phyloP scores from a whole-genome alignment of 2,888 invertebrate genomes.

The Drosophila anomelani region DNA sequence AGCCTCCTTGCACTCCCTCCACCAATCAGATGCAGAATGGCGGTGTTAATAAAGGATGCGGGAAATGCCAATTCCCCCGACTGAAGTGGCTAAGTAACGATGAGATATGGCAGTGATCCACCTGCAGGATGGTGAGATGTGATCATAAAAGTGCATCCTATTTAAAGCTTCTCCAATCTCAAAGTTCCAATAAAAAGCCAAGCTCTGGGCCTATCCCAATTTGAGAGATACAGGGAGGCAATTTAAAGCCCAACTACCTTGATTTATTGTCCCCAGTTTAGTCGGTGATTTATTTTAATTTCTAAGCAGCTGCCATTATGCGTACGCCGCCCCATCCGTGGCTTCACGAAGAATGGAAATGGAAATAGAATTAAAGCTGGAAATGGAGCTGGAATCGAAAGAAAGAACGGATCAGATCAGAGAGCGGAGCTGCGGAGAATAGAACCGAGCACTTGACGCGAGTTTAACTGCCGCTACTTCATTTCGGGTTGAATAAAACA shows the following conservation, averaged over 20 bases:
- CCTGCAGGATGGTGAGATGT: neutral
- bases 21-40: constrained; percentile 40
- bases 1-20: too few relatives aligned
- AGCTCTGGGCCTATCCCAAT: constrained; percentile 29
- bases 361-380: constrained; percentile 9
- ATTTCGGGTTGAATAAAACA: constrained; percentile 69
- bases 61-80: constrained; percentile 65
- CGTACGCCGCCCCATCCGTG: constrained; percentile 23
- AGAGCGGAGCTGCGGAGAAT: constrained; percentile 27
- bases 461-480: constrained; percentile 64
- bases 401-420: constrained; percentile 24
- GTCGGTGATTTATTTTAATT: constrained; percentile 63
- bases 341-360: constrained; percentile 9
- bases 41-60: constrained; percentile 61
- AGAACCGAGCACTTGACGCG: constrained; percentile 53
- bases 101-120: constrained; percentile 1
- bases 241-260: constrained; percentile 5
- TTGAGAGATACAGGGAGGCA: neutral
- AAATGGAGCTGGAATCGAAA: constrained; percentile 23
- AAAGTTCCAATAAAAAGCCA: constrained; percentile 3
- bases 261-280: constrained; percentile 63
- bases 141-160: constrained; percentile 22
- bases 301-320: constrained; percentile 40
- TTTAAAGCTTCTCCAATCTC: constrained; percentile 10
- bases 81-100: constrained; percentile 43